phyloP scores from a whole-genome alignment of 92 coral and sea anemone species.

The Micromussa lordhowensis region DNA sequence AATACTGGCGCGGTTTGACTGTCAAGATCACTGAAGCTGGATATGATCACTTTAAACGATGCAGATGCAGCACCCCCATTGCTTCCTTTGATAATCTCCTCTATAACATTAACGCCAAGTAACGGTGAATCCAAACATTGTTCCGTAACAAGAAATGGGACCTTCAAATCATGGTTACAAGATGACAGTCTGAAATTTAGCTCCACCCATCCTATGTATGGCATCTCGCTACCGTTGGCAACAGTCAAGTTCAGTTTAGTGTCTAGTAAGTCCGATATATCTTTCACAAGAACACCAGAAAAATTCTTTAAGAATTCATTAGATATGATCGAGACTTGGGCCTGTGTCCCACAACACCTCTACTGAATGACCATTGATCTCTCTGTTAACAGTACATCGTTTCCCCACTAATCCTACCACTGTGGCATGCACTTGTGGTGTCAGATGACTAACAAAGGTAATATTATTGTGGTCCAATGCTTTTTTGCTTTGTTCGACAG shows the following conservation, averaged over 20 bases:
- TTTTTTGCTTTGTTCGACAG: conserved; percentile 20
- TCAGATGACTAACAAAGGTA: no score
- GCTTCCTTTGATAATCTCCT: conserved; percentile 25
- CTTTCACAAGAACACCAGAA: conserved; percentile 23
- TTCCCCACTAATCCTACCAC: conserved; percentile 63
- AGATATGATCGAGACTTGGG: conserved; percentile 59
- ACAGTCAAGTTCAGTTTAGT: conserved; percentile 27
- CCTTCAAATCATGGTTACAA: conserved; percentile 11
- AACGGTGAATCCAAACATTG: conserved; percentile 39
- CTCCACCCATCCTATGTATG: no score
- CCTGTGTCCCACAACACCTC: conserved; percentile 73
- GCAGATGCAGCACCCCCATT: conserved; percentile 14
- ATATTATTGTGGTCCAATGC: conserved; percentile 9
- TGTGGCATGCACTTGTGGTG: conserved; percentile 43
- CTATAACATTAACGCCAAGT: conserved; percentile 28
- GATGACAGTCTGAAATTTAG: conserved; percentile 60
- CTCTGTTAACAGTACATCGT: conserved; percentile 59
- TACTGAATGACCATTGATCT: conserved; percentile 38
- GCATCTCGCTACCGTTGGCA: conserved; percentile 30
- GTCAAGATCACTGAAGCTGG: conserved; percentile 28
- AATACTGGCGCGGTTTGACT: conserved; percentile 17
- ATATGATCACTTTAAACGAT: neutral
- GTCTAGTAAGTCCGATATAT: conserved; percentile 14
- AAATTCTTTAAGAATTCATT: conserved; percentile 44
- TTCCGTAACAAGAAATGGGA: conserved; percentile 40